These are phyloP conservation scores for Limnephilus marmoratus DNA, from an alignment of 2,888 invertebrate genomes.

Conservation along the genomic window DNA sequence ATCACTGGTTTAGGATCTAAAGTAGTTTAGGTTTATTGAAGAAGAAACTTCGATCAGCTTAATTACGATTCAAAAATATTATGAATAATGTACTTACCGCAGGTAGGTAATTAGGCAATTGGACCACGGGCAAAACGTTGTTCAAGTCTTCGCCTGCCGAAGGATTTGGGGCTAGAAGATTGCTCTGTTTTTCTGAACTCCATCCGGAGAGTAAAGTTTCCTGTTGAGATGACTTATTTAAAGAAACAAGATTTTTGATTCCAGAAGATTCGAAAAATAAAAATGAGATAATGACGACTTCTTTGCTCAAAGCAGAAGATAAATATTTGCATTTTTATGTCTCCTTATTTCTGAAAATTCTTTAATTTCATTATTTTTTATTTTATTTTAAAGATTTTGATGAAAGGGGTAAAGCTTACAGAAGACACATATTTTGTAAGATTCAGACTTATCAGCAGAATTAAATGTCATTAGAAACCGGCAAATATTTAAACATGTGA, in stretches of 20 bases:
- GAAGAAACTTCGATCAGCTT: neutral
- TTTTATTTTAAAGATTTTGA: neutral
- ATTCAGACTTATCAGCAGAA: neutral
- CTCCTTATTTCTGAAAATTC: neutral
- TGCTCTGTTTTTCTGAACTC: slow-evolving; percentile 52
- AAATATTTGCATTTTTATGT: neutral
- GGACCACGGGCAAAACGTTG: neutral
- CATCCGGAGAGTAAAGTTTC: slow-evolving; percentile 60
- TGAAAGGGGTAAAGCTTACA: neutral
- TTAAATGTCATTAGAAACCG: neutral
- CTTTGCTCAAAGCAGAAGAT: neutral
- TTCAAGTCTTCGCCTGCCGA: slow-evolving; percentile 13
- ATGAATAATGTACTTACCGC: neutral
- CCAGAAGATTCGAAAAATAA: no score
- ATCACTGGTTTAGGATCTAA: no score
- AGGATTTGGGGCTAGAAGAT: slow-evolving; percentile 20
- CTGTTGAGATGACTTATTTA: slow-evolving; percentile 38
- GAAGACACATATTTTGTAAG: neutral
- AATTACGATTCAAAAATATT: neutral
- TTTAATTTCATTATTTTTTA: neutral
- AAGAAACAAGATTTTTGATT: neutral
- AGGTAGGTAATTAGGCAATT: neutral
- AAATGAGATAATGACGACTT: neutral
- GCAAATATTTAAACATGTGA: neutral
- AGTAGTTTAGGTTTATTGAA: no score